These are phyloP conservation scores for Takifugu rubripes DNA, from an alignment of 2,797 vertebrate species.

Conservation along the genomic window DNA sequence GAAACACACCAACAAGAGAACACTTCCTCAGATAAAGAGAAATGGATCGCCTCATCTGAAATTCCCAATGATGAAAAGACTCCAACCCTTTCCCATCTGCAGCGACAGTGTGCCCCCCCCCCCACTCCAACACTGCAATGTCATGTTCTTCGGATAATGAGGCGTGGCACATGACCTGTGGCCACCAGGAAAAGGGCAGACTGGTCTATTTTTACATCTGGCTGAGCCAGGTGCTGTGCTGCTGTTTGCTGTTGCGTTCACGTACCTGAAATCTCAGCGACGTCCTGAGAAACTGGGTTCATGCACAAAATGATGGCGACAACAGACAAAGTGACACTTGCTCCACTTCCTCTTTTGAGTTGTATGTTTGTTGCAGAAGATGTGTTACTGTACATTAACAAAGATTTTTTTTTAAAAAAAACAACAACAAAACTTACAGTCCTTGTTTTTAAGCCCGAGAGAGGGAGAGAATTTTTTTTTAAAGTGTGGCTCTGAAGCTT, in stretches of 20 bases:
- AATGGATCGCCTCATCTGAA: not conserved
- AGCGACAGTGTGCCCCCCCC: not conserved
- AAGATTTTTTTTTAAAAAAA: conserved; percentile 8
- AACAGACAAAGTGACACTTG: too few relatives aligned
- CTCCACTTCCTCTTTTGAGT: too few relatives aligned
- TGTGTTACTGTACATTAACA: conserved; percentile 1
- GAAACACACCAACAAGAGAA: too few relatives aligned
- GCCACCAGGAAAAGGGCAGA: conserved; percentile 37
- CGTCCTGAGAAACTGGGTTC: too few relatives aligned
- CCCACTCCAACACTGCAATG: conserved; percentile 11
- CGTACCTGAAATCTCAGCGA: too few relatives aligned
- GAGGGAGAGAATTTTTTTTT: conserved; percentile 35
- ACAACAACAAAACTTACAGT: conserved; percentile 25
- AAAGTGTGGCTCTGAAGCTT: conserved; percentile 61
- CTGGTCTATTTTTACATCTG: conserved; percentile 46
- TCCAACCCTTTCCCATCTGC: not conserved
- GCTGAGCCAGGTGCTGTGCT: conserved; percentile 31
- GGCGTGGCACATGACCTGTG: conserved; percentile 42
- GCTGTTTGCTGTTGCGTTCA: conserved; percentile 10
- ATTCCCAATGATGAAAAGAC: too few relatives aligned
- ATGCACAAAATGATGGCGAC: too few relatives aligned
- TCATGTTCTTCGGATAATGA: conserved; percentile 40
- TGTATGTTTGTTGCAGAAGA: conserved; percentile 2
- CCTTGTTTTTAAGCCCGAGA: conserved; percentile 5
- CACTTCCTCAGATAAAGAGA: too few relatives aligned